Evolutionary conservation across 2,113 vertebrate species (phyloP).

Genomic region (Macheiramphus alcinus): DNA sequence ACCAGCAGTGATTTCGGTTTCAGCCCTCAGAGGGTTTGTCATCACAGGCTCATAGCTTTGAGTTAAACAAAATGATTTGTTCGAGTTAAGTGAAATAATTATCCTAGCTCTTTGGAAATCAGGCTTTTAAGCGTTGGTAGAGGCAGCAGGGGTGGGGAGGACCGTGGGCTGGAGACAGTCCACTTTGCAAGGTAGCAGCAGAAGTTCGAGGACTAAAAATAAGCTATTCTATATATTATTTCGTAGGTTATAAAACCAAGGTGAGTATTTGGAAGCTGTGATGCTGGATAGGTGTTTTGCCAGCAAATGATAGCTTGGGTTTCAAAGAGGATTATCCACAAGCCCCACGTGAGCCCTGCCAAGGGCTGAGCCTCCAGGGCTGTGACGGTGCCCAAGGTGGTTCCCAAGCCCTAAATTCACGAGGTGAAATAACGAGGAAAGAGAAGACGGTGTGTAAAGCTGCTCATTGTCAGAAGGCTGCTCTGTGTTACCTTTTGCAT

Average conservation of each 20-base stretch:
- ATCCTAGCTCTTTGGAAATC: neutral
- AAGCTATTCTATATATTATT: neutral
- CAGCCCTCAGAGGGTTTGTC: neutral
- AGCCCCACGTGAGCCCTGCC: neutral
- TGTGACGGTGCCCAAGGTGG: rapidly evolving
- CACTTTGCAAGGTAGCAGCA: neutral
- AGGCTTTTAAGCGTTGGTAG: neutral
- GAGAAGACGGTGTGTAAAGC: no score
- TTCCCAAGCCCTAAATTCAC: neutral
- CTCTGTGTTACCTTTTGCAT: neutral
- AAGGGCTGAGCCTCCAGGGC: neutral
- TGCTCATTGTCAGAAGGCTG: neutral
- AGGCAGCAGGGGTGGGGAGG: neutral
- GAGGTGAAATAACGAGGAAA: neutral
- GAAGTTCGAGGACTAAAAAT: neutral
- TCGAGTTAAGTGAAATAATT: neutral
- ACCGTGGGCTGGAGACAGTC: neutral
- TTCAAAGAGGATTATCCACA: neutral
- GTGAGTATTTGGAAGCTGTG: neutral
- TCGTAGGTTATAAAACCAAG: neutral
- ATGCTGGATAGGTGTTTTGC: neutral
- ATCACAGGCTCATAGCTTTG: neutral
- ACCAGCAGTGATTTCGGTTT: neutral
- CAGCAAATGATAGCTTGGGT: neutral
- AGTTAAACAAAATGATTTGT: neutral